Base-by-base conservation (phyloP, 1,140 invertebrate genomes). In the Lasioglossum albipes region DNA sequence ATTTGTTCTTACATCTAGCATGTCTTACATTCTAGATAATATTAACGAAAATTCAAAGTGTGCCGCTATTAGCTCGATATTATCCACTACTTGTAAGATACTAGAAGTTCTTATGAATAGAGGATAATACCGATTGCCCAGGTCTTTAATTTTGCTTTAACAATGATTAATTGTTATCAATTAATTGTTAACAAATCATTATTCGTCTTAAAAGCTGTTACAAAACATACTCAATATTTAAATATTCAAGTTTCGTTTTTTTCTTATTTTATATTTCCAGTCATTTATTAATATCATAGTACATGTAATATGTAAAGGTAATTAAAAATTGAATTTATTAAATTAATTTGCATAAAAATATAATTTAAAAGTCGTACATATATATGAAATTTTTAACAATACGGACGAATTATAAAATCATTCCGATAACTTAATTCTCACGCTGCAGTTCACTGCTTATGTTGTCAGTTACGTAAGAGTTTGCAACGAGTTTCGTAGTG, bases 381-480 rank as follows among this genome's bases (percentile, higher is more conserved):
- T 3, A 10, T 0, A 12, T 4, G 3, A 6, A 45, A 61, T 9
- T 59, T 61, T 49, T 18, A 45, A 62, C 31, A 5, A 12, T 27
- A 1, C 18, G 12, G 12, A n/a, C 6, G 54, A 31, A 54, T 54
- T 31, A 73, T 27, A 79, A 73, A 22, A 16, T 61, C 57, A 36
- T 66, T 74, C 41, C 13, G 49, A 27, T 7, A 75, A 64, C 27
- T 54, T 68, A 75, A 80, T 75, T 80, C 41, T 80, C 52, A 75
- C 65, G 31, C 42, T 62, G 68, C 3, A 75, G 45, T 65, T 1
- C 62, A 27, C 13, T 67, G n/a, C 52, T 16, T 62, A 9, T 62
- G 54, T 42, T 57, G 27, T 16, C 52, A 36, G 64, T 80, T 80
- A 80, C 49, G 45, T 80, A 80, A 80, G 41, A 64, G 41, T n/a